Percentiles rank a stretch among this genome's conserved stretches.
Conservation (phyloP, 1,140 invertebrate species). For the Orchestia grillus region DNA sequence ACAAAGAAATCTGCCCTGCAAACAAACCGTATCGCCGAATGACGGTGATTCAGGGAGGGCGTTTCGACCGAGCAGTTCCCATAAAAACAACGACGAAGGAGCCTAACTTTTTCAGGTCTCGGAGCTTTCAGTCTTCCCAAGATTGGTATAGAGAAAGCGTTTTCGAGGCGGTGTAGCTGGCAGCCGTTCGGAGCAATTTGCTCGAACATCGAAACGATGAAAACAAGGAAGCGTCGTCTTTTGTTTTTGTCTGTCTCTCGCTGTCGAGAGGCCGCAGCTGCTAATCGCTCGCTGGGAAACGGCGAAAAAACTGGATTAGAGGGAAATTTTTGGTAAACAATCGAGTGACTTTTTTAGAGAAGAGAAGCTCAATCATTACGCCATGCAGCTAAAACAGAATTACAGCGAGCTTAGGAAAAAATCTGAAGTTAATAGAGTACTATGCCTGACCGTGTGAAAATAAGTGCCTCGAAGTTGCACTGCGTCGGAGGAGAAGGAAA, state of each 20-base stretch:
- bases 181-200: not conserved
- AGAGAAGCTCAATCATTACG: not conserved
- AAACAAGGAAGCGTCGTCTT: not conserved
- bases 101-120: not conserved
- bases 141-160: not conserved
- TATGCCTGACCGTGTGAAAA: not conserved
- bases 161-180: not conserved
- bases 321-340: not conserved
- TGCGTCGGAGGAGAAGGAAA: not conserved
- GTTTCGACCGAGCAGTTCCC: not conserved
- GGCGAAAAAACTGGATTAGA: not conserved
- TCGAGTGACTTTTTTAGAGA: not conserved
- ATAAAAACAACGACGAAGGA: not conserved
- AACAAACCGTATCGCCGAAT: not conserved
- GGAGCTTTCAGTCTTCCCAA: not conserved
- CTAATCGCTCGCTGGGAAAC: not conserved
- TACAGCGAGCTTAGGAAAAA: not conserved
- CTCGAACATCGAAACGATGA: slow-evolving; percentile 7
- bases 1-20: not conserved
- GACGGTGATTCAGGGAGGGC: not conserved
- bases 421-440: not conserved
- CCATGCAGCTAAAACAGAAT: not conserved
- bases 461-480: not conserved
- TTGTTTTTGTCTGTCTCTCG: not conserved
- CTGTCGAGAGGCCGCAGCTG: not conserved